Evolutionary conservation across 2,888 invertebrate species (phyloP), one percentile per base, ranked within the genome.

Genomic region (Nemotelus pantherinus): DNA sequence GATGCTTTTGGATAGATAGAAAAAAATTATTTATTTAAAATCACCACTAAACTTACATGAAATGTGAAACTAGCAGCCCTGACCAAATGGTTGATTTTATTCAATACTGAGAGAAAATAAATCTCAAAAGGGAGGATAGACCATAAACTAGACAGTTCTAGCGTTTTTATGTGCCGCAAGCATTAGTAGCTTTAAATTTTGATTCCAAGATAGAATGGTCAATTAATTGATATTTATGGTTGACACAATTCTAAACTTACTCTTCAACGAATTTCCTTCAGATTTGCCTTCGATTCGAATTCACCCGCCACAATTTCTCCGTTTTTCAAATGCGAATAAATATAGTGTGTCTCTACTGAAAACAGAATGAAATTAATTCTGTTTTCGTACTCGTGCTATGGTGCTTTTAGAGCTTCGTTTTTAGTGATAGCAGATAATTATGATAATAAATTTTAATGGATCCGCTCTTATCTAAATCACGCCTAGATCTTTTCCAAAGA

Each of bases 391-490:
- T 25, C 25, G 1, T 25, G 25, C 25, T 25, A 25, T 25, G 25
- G 25, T 25, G 25, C 25, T 25, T 25, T 25, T 25, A 25, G 25
- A 25, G 25, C 25, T 63, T 9, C 9, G 3, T 39, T 43, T 41
- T 77, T 48, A 47, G 77, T 67, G 79, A 79, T 79, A 79, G 77
- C 79, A 55, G 25, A 25, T 78, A 79, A 79, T 79, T 79, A 75
- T 76, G 45, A 64, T 75, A 71, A 79, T 79, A 79, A 79, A 79
- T 79, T 79, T 79, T 79, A 78, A 79, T 79, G 79, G 79, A 78
- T 78, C 78, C 77, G 50, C 60, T 74, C 79, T 79, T 79, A 79
- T 79, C 79, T 79, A 76, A 78, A 79, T 77, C 78, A 74, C 72
- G 77, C 77, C 78, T 70, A 50, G 47, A 43, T 9, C 60, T 60